Base-by-base conservation (phyloP, 2,888 invertebrate genomes). In the Amiota mariae region DNA sequence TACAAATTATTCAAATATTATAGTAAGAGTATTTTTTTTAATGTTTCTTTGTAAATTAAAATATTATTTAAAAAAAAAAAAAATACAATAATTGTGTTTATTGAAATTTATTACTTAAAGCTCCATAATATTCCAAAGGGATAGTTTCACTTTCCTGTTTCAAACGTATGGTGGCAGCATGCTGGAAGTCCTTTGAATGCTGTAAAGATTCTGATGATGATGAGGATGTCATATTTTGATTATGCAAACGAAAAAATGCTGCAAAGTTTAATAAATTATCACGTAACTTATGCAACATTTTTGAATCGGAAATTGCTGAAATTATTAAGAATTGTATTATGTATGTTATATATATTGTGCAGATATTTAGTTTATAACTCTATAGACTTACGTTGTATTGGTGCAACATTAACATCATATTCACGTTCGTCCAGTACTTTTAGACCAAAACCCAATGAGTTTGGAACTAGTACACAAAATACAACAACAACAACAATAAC, bases 91-190 rank as follows among this genome's bases (percentile, higher is more conserved):
- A 4, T 0, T 36, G 36, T 36, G 36, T 36, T 36, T 36, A 72
- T 75, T 86, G 85, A 73, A 70, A 87, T 9, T 84, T 82, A 15
- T 82, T 78, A 78, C 79, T 82, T 0, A 86, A 20, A 0, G 85
- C 87, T 4, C 87, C 20, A 67, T 47, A 57, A 12, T 11, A 20
- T 47, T 24, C 6, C 59, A 68, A 47, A n/a, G 20, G 15, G 8
- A 59, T 73, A 0, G 75, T 59, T 2, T 76, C 70, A 75, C 71
- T 71, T 48, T 76, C 13, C 73, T 54, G 75, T 18, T 59, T 54
- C 8, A 78, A 77, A 15, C 15, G 64, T 24, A 57, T 3, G 71
- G 8, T 6, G 36, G 36, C 24, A 36, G 36, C 6, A 36, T 36
- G 36, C 8, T 36, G 36, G 0, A 36, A 36, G 36, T 2, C 6